These are phyloP conservation scores for Emydocephalus ijimae DNA, from an alignment of 2,113 vertebrate species.

Conservation along the genomic window DNA sequence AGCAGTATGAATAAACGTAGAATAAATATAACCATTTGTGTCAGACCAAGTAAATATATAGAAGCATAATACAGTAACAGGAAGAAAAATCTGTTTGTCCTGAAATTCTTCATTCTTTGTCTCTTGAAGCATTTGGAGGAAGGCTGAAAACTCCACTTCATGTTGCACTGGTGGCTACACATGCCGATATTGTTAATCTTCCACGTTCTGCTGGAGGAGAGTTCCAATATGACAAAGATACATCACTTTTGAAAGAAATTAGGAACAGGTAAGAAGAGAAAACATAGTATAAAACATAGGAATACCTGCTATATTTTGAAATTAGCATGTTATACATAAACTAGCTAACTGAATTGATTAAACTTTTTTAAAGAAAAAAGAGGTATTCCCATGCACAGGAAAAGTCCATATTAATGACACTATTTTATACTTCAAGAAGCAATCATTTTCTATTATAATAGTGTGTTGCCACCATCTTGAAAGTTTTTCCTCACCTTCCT, in stretches of 20 bases:
- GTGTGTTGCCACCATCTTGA: background rate
- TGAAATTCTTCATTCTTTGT: background rate
- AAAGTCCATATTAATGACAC: background rate
- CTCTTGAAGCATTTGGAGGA: slow-evolving; percentile 81
- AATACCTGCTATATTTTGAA: background rate
- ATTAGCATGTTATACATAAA: background rate
- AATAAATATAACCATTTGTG: background rate
- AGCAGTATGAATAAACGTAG: background rate
- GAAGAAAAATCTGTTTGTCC: background rate
- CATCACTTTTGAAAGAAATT: slow-evolving; percentile 84
- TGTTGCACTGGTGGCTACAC: slow-evolving; percentile 89
- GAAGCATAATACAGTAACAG: background rate
- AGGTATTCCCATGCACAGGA: background rate
- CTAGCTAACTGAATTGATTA: background rate
- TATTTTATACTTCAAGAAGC: background rate
- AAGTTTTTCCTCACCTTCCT: background rate
- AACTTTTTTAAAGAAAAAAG: background rate
- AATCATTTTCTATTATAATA: background rate
- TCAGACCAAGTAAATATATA: background rate
- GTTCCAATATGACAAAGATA: slow-evolving; percentile 90
- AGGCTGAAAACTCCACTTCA: slow-evolving; percentile 82
- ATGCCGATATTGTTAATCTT: slow-evolving; percentile 91
- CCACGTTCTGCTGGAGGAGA: slow-evolving; percentile 88
- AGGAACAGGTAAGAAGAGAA: slow-evolving; percentile 79
- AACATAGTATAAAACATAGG: background rate